Conservation (phyloP, 1,140 invertebrate species). For the Drosophila sp. region DNA sequence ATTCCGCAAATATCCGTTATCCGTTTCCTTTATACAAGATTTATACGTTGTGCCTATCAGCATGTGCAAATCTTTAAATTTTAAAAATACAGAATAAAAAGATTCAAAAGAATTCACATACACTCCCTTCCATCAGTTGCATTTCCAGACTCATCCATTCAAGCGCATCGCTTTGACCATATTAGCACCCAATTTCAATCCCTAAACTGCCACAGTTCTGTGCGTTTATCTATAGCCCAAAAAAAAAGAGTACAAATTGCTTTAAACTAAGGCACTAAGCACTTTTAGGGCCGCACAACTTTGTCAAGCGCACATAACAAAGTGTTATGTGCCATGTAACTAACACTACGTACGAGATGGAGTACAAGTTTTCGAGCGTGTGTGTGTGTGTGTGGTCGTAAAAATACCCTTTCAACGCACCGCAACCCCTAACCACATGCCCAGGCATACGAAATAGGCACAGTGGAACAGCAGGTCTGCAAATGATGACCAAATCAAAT, state of each 20-base stretch:
- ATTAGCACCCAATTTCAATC: constrained; percentile 72
- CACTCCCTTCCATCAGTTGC: constrained; percentile 19
- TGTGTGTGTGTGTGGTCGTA: constrained; percentile 34
- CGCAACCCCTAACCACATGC: constrained; percentile 21
- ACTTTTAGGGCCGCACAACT: constrained; percentile 74
- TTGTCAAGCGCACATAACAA: constrained; percentile 81
- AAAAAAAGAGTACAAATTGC: constrained; percentile 55
- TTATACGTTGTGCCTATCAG: constrained; percentile 72
- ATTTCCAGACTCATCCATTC: constrained; percentile 33
- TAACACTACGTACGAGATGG: constrained; percentile 56
- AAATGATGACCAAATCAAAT: neutral
- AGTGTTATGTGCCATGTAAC: constrained; percentile 81
- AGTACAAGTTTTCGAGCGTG: neutral
- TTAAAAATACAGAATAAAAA: constrained; percentile 54
- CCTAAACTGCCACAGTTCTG: constrained; percentile 7
- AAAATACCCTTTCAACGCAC: constrained; percentile 56
- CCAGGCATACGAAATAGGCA: constrained; percentile 11
- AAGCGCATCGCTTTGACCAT: constrained; percentile 70
- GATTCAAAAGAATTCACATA: constrained; percentile 35
- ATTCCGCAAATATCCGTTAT: constrained; percentile 82
- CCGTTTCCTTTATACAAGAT: constrained; percentile 78
- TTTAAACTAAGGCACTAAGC: constrained; percentile 82
- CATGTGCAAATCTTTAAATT: constrained; percentile 77
- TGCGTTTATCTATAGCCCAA: constrained; percentile 60
- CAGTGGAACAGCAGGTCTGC: constrained; percentile 9